These are phyloP conservation scores for Chrysopilus asiliformis DNA, from an alignment of 2,888 invertebrate genomes.

Conservation along the genomic window DNA sequence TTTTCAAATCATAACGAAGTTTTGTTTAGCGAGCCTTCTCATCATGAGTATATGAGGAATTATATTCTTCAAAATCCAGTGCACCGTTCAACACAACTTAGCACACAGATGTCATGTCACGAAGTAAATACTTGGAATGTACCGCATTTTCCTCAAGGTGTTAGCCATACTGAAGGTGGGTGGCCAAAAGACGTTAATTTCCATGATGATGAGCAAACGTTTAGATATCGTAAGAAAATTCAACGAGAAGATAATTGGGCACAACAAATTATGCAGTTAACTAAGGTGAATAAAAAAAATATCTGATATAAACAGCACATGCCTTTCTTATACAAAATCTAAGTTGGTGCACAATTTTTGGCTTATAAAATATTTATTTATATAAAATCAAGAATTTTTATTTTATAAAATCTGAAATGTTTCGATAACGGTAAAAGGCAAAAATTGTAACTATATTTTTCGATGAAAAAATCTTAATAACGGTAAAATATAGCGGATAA, in stretches of 20 bases:
- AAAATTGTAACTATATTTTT: too few species aligned
- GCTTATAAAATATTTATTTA: too few species aligned
- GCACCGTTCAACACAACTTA: slow-evolving; percentile 44
- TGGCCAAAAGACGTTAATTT: slow-evolving; percentile 67
- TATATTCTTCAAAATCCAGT: slow-evolving; percentile 49
- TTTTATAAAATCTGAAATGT: too few species aligned
- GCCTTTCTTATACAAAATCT: too few species aligned
- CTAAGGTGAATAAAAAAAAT: too few species aligned
- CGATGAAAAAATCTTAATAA: too few species aligned
- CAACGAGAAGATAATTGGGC: slow-evolving; percentile 67
- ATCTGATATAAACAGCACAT: too few species aligned
- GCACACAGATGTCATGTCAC: slow-evolving; percentile 31
- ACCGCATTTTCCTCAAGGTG: slow-evolving; percentile 36
- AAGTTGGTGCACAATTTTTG: slow-evolving; percentile 2
- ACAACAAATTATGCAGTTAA: slow-evolving; percentile 39
- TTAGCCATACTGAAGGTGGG: slow-evolving; percentile 67
- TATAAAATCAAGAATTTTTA: too few species aligned
- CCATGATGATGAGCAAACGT: slow-evolving; percentile 53
- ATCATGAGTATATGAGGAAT: slow-evolving; percentile 38
- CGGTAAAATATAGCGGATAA: too few species aligned
- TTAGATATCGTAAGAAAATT: slow-evolving; percentile 60
- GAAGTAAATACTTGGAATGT: slow-evolving; percentile 29
- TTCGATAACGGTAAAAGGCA: too few species aligned
- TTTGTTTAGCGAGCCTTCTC: slow-evolving; percentile 47
- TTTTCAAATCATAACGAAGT: slow-evolving; percentile 54